Base-by-base conservation (phyloP, 2,888 invertebrate species). In the Sminthurinus aureus region DNA sequence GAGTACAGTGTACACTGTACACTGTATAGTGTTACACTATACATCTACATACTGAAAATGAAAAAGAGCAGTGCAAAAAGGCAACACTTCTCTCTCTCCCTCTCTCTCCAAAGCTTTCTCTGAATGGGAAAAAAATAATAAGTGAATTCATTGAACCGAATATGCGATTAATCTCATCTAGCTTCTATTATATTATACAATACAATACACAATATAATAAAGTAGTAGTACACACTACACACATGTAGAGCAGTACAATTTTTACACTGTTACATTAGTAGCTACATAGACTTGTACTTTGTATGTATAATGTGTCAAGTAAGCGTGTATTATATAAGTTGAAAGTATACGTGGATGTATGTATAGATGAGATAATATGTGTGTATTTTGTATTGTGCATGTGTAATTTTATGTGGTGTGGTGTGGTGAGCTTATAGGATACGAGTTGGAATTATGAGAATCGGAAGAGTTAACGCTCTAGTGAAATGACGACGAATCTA, bases 111-210 rank as follows among this genome's bases (percentile, higher is more conserved):
- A 20, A 78, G 24, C 20, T 71, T 71, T 26, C 66, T 51, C 24
- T 71, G 51, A 51, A 38, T 71, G 50, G 51, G 71, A 71, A 80
- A 80, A 71, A 80, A 80, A 80, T 71, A 74, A 74, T 24, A 81
- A 81, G 67, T 69, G 83, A 78, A 82, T 78, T 78, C 83, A 83
- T 83, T 83, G 83, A 83, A 83, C 83, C 69, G 78, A 73, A 83
- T 76, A 51, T 77, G 69, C 75, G 82, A 82, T 82, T 82, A 82
- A 82, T 82, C 73, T 79, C 64, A 64, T 67, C n/a, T n/a, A 67
- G 8, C 67, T 67, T 20, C 67, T 20, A n/a, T 20, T 11, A n/a
- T 20, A 78, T 11, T 18, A 78, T 11, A 26, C 6, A 15, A 15
- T n/a, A n/a, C n/a, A n/a, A n/a, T n/a, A n/a, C n/a, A n/a, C n/a